Evolutionary conservation across 1,140 invertebrate species (phyloP).

Genomic region (Brachionus rotundiformis): DNA sequence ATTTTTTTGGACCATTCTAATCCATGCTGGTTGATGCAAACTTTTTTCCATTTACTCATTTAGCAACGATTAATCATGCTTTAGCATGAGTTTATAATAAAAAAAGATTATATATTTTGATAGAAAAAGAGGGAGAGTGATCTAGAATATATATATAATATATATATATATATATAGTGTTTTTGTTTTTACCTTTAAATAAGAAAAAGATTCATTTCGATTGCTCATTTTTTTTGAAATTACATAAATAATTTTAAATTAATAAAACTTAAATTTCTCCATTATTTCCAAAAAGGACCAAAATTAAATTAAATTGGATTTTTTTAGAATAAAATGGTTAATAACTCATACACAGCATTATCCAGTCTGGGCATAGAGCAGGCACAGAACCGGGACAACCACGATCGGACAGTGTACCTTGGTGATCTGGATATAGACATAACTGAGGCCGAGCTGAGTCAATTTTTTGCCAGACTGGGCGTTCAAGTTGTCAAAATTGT

Average conservation of each 20-base stretch:
- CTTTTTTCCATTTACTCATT: not conserved
- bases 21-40: not conserved
- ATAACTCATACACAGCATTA: not conserved
- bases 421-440: slow-evolving; percentile 45
- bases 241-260: slow-evolving; percentile 39
- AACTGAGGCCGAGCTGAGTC: not conserved
- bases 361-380: not conserved
- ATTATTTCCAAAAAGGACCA: not conserved
- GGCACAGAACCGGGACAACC: not conserved
- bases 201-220: not conserved
- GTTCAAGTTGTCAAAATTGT: not conserved
- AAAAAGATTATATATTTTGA: slow-evolving; percentile 19
- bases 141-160: slow-evolving; percentile 32
- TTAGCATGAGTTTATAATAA: slow-evolving; percentile 1
- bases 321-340: slow-evolving; percentile 35
- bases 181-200: not conserved
- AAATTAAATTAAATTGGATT: not conserved
- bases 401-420: slow-evolving; percentile 39
- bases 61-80: slow-evolving; percentile 38
- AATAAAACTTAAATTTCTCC: slow-evolving; percentile 9
- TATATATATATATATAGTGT: slow-evolving; percentile 1
- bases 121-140: slow-evolving; percentile 20
- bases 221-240: slow-evolving; percentile 26
- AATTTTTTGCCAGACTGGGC: not conserved
- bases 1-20: not conserved